phyloP scores from a whole-genome alignment of 2,888 invertebrate genomes.

The Eremobia ochroleuca region DNA sequence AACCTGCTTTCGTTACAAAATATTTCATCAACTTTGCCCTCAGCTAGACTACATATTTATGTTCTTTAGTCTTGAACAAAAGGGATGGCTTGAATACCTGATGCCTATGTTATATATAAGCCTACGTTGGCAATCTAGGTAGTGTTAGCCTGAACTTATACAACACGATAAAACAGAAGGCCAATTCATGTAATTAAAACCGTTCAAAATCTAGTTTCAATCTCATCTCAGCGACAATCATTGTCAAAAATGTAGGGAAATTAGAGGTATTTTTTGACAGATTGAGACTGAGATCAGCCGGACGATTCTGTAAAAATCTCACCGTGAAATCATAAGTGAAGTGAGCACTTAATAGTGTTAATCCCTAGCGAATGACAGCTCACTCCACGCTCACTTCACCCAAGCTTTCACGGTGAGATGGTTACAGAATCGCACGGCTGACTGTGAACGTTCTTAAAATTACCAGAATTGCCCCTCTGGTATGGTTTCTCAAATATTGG shows the following conservation, averaged over 20 bases:
- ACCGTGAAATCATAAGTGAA: no score
- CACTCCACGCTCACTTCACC: no score
- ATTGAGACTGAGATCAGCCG: no score
- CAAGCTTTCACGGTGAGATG: no score
- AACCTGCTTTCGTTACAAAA: slow-evolving; percentile 39
- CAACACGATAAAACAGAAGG: slow-evolving; percentile 3
- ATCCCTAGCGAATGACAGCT: no score
- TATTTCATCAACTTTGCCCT: slow-evolving; percentile 45
- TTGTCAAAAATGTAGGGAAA: no score
- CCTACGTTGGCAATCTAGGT: slow-evolving; percentile 15
- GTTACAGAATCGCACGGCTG: no score
- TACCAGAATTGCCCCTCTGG: neutral
- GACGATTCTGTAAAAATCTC: no score
- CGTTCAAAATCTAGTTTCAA: neutral
- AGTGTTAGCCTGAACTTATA: slow-evolving; percentile 4
- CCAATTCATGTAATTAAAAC: neutral
- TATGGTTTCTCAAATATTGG: slow-evolving; percentile 8
- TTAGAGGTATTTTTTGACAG: no score
- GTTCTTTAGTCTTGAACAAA: slow-evolving; percentile 41
- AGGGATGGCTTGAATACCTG: slow-evolving; percentile 55
- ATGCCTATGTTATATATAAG: slow-evolving; percentile 19
- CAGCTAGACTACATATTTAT: slow-evolving; percentile 8
- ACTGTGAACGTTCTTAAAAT: no score
- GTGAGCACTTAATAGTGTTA: no score
- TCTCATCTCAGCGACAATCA: neutral